These are phyloP conservation scores for Gallinago solitaria DNA, from an alignment of 2,797 vertebrate genomes.

Conservation along the genomic window DNA sequence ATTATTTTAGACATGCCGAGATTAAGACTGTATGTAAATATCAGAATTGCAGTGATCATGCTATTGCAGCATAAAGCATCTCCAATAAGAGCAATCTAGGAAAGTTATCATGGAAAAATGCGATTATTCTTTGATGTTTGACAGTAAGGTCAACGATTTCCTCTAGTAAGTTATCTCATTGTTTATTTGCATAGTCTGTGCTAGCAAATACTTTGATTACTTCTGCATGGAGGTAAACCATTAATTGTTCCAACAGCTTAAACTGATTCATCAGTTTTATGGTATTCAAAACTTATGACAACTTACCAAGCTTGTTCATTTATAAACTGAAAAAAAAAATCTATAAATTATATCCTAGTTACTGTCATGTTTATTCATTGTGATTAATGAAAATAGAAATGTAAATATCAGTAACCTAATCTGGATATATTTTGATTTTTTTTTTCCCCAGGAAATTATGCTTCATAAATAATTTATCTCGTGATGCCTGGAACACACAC, in stretches of 20 bases:
- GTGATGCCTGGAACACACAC: background rate
- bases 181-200: background rate
- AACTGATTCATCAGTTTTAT: background rate
- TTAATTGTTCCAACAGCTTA: background rate
- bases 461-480: background rate
- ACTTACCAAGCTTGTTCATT: background rate
- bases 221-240: background rate
- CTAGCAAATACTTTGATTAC: background rate
- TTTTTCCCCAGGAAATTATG: background rate
- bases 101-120: background rate
- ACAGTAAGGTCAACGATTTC: background rate
- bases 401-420: background rate
- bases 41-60: background rate
- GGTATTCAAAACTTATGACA: background rate
- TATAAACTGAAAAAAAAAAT: background rate
- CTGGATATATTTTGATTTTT: background rate
- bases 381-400: background rate
- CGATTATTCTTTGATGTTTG: background rate
- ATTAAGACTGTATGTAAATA: background rate
- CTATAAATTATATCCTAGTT: background rate
- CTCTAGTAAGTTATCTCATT: background rate
- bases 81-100: background rate
- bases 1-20: background rate
- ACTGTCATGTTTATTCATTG: background rate
- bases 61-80: background rate